Evolutionary conservation across 2,888 invertebrate genomes (phyloP).

Genomic region (Drosophila lutescens): DNA sequence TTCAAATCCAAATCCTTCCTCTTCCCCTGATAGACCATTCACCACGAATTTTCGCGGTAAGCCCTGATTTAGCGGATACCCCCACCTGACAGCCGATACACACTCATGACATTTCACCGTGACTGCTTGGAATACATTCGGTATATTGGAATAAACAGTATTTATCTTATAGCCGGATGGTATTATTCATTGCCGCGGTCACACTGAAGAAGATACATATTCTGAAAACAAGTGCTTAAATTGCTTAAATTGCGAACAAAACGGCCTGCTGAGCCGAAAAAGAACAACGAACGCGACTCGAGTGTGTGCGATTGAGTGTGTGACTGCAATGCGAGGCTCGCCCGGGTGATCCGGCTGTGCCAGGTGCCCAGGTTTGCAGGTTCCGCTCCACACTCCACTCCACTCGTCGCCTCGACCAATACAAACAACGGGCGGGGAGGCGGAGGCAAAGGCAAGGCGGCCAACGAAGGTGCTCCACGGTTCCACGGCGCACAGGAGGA

Average conservation of each 20-base stretch:
- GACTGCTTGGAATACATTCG: too few relatives aligned
- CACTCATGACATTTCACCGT: too few relatives aligned
- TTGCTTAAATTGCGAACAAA: slow-evolving; percentile 17
- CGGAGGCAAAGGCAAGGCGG: slow-evolving; percentile 19
- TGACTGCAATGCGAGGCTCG: slow-evolving; percentile 31
- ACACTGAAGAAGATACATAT: slow-evolving; percentile 38
- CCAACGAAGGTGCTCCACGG: slow-evolving; percentile 19
- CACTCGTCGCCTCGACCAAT: slow-evolving; percentile 58
- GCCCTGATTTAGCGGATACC: too few relatives aligned
- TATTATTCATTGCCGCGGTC: too few relatives aligned
- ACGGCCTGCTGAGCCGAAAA: background rate
- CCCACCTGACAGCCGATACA: too few relatives aligned
- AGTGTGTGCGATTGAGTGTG: slow-evolving; percentile 11
- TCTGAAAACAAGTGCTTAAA: slow-evolving; percentile 28
- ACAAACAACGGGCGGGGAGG: slow-evolving; percentile 55
- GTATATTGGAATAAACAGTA: too few relatives aligned
- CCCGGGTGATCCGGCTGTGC: slow-evolving; percentile 31
- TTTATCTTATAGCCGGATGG: too few relatives aligned
- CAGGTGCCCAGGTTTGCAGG: slow-evolving; percentile 10
- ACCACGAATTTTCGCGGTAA: background rate
- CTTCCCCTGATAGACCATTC: background rate
- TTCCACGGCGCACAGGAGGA: slow-evolving; percentile 32
- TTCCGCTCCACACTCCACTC: slow-evolving; percentile 26
- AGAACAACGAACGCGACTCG: slow-evolving; percentile 14
- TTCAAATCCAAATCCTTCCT: background rate